Conservation (phyloP, 2,888 invertebrate species). For the Ophion ventricosus region DNA sequence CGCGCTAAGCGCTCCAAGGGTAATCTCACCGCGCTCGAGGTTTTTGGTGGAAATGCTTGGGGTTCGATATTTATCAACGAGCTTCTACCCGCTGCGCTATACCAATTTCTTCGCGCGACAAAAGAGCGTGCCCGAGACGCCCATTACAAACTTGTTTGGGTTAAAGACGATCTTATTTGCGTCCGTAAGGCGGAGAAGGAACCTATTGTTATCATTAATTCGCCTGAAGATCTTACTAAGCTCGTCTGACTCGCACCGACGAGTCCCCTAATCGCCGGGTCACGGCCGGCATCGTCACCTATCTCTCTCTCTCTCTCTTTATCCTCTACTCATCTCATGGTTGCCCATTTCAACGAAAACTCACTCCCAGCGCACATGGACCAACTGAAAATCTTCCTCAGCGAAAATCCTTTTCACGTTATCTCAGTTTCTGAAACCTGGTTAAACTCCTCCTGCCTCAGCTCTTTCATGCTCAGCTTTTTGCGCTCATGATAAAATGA, state of each 20-base stretch:
- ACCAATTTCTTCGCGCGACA: not conserved
- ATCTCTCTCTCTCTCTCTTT: no score
- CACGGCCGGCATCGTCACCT: no score
- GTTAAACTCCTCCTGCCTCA: no score
- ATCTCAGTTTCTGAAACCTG: not conserved
- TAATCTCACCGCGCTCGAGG: not conserved
- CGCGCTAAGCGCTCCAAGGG: not conserved
- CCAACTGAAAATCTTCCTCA: not conserved
- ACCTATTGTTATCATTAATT: not conserved
- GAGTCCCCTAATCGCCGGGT: not conserved
- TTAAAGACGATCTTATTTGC: not conserved
- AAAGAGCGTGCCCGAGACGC: not conserved
- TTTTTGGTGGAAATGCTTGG: not conserved
- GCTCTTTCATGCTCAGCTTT: no score
- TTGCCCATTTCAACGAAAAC: no score
- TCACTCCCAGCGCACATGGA: no score
- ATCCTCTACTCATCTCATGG: no score
- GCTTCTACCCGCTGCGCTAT: not conserved
- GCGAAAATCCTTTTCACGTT: not conserved
- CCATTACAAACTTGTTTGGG: not conserved
- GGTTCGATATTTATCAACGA: not conserved
- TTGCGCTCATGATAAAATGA: no score
- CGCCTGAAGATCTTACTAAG: not conserved
- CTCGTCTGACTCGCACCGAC: not conserved
- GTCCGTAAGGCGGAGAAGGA: not conserved